These are phyloP conservation scores for Actinia equina DNA, from an alignment of 64 coral and sea anemone genomes.

Conservation along the genomic window DNA sequence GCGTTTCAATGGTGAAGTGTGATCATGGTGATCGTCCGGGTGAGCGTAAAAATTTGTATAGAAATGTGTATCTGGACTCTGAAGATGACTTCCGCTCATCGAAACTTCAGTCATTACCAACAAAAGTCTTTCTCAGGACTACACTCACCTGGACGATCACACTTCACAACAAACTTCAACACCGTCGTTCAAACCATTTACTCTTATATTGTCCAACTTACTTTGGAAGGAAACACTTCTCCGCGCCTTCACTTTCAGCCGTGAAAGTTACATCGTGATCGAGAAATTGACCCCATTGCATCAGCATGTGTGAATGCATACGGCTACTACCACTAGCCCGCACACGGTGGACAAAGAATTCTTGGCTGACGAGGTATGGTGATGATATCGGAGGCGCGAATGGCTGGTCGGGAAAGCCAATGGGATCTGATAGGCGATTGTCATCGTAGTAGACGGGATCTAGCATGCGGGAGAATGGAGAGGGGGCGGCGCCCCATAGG, in stretches of 20 bases:
- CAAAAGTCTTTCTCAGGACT: too few relatives aligned
- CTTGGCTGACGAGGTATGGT: constrained; percentile 67
- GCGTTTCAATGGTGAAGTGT: too few relatives aligned
- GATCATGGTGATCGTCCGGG: too few relatives aligned
- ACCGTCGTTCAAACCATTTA: too few relatives aligned
- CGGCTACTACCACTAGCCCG: constrained; percentile 22
- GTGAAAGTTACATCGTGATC: constrained; percentile 99
- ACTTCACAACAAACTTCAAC: too few relatives aligned
- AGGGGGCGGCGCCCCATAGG: constrained; percentile 75
- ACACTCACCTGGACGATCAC: too few relatives aligned
- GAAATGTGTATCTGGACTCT: too few relatives aligned
- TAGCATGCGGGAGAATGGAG: constrained; percentile 69
- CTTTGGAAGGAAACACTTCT: constrained; percentile 88
- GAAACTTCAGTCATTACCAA: too few relatives aligned
- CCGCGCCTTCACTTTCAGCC: constrained; percentile 91
- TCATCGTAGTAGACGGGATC: constrained; percentile 76
- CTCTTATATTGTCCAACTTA: background rate
- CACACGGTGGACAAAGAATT: constrained; percentile 68
- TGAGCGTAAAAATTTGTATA: too few relatives aligned
- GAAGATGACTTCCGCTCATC: too few relatives aligned
- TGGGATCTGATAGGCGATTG: constrained; percentile 71
- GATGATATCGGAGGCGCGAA: constrained; percentile 70
- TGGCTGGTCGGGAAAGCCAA: constrained; percentile 85
- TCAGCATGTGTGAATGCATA: constrained; percentile 84
- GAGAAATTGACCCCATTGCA: constrained; percentile 99